Percentiles rank a stretch among this genome's conserved stretches.
These are phyloP conservation scores for Orycteropus afer DNA, from an alignment of 2,113 vertebrate species.

Conservation along the genomic window DNA sequence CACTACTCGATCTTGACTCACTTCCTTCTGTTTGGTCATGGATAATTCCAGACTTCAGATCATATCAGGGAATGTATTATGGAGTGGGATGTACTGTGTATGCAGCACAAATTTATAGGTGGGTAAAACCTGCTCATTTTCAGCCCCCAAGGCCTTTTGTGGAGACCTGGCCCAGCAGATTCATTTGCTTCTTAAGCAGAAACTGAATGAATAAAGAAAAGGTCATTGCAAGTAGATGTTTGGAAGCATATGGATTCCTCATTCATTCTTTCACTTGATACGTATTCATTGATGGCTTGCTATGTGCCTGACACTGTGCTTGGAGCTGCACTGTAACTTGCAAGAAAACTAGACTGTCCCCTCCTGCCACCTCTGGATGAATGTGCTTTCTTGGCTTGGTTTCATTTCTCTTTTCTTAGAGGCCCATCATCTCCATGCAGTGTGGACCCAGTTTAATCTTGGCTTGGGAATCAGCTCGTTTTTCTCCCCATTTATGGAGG, in stretches of 20 bases:
- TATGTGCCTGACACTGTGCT: not conserved
- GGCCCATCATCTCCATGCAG: conserved; percentile 24
- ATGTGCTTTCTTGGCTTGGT: conserved; percentile 43
- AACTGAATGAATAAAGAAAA: not conserved
- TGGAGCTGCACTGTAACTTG: not conserved
- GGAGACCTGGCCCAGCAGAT: not conserved
- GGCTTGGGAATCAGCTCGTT: conserved; percentile 67
- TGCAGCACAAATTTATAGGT: not conserved
- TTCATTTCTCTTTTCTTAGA: conserved; percentile 63
- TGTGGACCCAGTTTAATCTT: conserved; percentile 72
- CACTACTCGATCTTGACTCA: conserved; percentile 1
- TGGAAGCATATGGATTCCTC: not conserved
- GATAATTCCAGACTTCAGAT: conserved; percentile 47
- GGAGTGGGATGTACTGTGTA: not conserved
- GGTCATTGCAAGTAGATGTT: not conserved
- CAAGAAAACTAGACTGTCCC: not conserved
- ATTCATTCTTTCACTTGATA: not conserved
- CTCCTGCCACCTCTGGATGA: not conserved
- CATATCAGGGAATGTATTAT: not conserved
- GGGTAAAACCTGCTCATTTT: not conserved
- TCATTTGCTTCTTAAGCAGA: conserved; percentile 24
- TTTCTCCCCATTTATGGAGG: conserved; percentile 55
- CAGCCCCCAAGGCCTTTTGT: not conserved
- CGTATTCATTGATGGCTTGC: not conserved
- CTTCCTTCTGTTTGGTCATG: conserved; percentile 19